Evolutionary conservation across 2,797 vertebrate species (phyloP), one percentile per base, ranked within the genome.

Genomic region (Neosalanx taihuensis): DNA sequence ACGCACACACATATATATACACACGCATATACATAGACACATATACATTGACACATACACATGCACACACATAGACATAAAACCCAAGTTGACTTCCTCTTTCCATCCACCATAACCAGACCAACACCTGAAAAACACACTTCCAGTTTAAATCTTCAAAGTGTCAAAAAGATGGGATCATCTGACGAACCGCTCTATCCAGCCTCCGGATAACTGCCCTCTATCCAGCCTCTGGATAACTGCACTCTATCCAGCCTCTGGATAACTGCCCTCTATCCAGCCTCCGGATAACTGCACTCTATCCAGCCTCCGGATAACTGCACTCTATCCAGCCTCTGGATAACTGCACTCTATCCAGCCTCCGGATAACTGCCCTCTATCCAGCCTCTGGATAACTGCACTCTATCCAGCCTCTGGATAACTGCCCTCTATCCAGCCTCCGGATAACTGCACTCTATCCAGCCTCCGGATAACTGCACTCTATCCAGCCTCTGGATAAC

Each of bases 131-230:
- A 46, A 46, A 46, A 46, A 12, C 10, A 13, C 41, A 13, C 12
- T 13, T 12, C 12, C 41, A 12, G 41, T 46, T 46, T 12, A 46
- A 12, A 46, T 18, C 57, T 59, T 59, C 57, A 51, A 65, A 15
- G 65, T 66, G 35, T 37, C 59, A 13, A 73, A 64, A 53, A 69
- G 63, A 70, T 78, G 56, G 41, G 56, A 71, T 35, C 0, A 64
- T 72, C 35, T 49, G 59, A 7, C 26, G 58, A 46, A 46, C 18
- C 33, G 57, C 33, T 62, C 72, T 13, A 9, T 30, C 58, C 63
- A 72, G 56, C 59, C 69, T 70, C 41, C 49, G 20, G 72, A 30
- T 53, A 20, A 51, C 65, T 79, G 26, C 13, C 29, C 81, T 26
- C 23, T 1, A 26, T 26, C 58, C 63, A 72, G 56, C 59, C 69